phyloP scores from a whole-genome alignment of 2,113 vertebrate genomes.

The Aleadryas rufinucha region DNA sequence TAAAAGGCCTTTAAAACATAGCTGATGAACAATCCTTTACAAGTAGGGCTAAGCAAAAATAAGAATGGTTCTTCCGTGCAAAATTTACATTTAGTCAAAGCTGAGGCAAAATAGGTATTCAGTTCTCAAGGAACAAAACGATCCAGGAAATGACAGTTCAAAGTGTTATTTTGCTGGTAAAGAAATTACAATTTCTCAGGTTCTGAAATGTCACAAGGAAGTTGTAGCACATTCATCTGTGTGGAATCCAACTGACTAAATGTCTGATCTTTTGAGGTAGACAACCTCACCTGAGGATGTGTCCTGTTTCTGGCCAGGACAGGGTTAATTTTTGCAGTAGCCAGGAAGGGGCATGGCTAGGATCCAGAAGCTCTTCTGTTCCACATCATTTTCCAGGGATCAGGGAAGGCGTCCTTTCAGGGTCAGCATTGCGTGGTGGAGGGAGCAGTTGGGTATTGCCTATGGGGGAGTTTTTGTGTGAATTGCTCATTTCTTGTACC shows the following conservation, averaged over 20 bases:
- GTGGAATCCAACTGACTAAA: background rate
- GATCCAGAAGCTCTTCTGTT: background rate
- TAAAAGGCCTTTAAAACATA: background rate
- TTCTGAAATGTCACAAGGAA: background rate
- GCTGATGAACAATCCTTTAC: background rate
- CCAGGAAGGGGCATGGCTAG: background rate
- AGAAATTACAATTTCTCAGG: background rate
- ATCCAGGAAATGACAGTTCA: background rate
- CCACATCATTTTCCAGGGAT: background rate
- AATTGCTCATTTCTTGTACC: background rate
- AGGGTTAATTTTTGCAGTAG: background rate
- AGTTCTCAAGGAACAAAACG: background rate
- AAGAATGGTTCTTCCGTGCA: background rate
- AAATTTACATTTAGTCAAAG: background rate
- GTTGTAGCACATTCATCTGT: background rate
- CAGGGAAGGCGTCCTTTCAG: rapidly evolving
- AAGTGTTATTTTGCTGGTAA: background rate
- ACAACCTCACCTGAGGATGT: background rate
- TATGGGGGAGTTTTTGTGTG: background rate
- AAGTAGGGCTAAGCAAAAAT: background rate
- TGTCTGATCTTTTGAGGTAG: background rate
- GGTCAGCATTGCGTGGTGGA: rapidly evolving
- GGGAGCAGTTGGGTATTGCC: rapidly evolving
- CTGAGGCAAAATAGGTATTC: background rate
- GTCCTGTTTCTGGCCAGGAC: background rate